Conservation (phyloP, 64 coral and sea anemone genomes). For the Actinia tenebrosa region DNA sequence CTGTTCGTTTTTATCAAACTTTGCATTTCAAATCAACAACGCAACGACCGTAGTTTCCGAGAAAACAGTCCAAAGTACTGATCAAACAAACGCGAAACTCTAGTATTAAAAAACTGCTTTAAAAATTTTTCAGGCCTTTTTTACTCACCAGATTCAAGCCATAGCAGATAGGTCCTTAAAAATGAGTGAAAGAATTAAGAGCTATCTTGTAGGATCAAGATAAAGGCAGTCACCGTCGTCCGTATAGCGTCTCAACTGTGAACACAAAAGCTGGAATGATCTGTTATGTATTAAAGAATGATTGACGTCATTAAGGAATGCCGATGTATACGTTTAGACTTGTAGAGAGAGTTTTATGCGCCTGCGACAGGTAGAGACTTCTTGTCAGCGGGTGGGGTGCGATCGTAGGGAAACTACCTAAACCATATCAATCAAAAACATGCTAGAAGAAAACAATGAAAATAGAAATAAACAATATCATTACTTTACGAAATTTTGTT, state of each 20-base stretch:
- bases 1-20: background rate
- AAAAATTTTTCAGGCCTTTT: background rate
- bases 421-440: too few species aligned
- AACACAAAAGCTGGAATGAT: background rate
- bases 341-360: background rate
- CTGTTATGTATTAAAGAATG: constrained; percentile 17
- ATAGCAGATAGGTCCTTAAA: background rate
- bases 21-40: background rate
- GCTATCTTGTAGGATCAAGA: background rate
- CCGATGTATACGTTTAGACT: background rate
- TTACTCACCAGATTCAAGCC: background rate
- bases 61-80: background rate
- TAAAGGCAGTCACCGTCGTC: background rate
- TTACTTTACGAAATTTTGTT: too few species aligned
- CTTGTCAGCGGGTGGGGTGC: background rate
- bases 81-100: background rate
- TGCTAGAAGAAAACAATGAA: too few species aligned
- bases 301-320: constrained; percentile 13
- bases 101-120: background rate
- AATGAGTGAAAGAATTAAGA: background rate
- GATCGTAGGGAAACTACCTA: too few species aligned
- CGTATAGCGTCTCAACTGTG: background rate
- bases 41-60: background rate
- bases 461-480: too few species aligned
- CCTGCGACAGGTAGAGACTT: background rate